Evolutionary conservation across 2,113 vertebrate species (phyloP).

Genomic region (Mesembrinibis cayennensis): DNA sequence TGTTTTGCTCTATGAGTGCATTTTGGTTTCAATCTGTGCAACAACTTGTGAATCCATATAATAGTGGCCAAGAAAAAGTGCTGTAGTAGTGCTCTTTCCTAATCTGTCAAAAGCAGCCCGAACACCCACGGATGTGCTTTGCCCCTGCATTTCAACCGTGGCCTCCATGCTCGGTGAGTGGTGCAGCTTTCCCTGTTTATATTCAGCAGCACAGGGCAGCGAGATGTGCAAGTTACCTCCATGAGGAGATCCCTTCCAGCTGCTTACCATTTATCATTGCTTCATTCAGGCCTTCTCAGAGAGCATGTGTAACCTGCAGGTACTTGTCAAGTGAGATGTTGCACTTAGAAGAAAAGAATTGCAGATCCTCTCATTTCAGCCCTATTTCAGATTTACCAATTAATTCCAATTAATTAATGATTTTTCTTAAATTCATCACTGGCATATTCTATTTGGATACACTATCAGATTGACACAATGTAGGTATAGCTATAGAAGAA

Average conservation of each 20-base stretch:
- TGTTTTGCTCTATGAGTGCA: background rate
- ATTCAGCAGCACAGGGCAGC: accelerated
- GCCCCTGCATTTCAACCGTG: background rate
- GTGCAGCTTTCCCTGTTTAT: background rate
- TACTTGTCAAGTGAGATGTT: accelerated
- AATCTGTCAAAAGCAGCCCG: background rate
- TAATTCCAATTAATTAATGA: background rate
- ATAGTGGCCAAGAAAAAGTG: accelerated
- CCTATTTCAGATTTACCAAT: background rate
- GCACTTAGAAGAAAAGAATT: background rate
- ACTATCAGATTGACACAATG: background rate
- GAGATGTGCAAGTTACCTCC: background rate
- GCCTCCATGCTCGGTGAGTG: accelerated
- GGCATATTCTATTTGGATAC: background rate
- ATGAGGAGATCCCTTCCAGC: background rate
- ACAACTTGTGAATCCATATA: background rate
- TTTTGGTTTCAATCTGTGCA: background rate
- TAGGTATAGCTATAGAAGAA: background rate
- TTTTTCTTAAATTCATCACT: background rate
- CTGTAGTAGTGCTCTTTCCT: background rate
- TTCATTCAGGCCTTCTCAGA: background rate
- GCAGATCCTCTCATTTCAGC: background rate
- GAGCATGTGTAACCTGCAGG: background rate
- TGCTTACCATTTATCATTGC: background rate
- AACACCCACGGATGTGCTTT: background rate